Evolutionary conservation across 2,113 vertebrate species (phyloP), one percentile per base, ranked within the genome.

Genomic region (Rhodinocichla rosea): DNA sequence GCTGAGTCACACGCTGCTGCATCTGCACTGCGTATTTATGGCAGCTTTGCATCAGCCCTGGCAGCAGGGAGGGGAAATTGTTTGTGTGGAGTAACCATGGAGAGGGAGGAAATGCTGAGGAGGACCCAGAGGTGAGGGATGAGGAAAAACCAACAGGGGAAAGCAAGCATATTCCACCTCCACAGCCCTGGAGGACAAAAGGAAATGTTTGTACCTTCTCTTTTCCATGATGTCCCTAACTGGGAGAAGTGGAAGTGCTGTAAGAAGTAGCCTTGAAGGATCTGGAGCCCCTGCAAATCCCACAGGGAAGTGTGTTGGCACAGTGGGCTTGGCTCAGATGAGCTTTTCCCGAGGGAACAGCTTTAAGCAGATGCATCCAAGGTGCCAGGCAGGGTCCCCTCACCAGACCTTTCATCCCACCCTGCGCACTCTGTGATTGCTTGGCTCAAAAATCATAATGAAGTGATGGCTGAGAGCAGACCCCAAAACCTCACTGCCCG

Each of bases 51-150:
- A 82, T 22, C 37, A 83, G 75, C 92, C 91, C 11, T 75, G 92
- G 47, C 93, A 83, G 92, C 93, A 20, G 89, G 76, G 87, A 92
- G 26, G 89, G 82, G 89, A 92, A 21, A 57, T 3, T 95, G 95
- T 96, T 96, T 97, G 96, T 92, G 86, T 93, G 42, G 90, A 30
- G 97, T 97, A 90, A 94, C 96, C 90, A 97, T 87, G 95, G 96
- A 92, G 95, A 91, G 87, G 60, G 62, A 91, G 95, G 92, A 93
- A 96, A 68, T 0, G 63, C n/a, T 84, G 92, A 68, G 80, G 76
- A 75, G 89, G 68, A 84, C 42, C 0, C 2, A 47, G 92, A 79
- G 67, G 90, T 76, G 71, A 89, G 44, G 64, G 81, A 83, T 40
- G 68, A 93, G 92, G 90, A 60, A 92, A 95, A 95, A 79, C 11